Evolutionary conservation across 1,140 invertebrate species (phyloP), one percentile per base, ranked within the genome.

Genomic region (Apolygus lucorum): DNA sequence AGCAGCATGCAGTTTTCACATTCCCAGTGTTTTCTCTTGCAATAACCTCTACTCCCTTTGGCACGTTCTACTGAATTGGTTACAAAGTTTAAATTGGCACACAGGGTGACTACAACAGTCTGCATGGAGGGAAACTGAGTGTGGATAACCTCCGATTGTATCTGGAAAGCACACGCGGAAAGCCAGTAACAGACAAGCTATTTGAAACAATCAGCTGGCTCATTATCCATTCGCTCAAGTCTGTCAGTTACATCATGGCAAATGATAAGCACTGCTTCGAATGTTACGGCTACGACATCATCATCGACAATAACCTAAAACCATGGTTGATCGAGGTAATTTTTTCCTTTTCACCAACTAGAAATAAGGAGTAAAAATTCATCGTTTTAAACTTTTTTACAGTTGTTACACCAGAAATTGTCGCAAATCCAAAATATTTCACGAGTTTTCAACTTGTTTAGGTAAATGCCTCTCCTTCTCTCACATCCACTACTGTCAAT

Each of bases 71-170:
- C n/a, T n/a, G n/a, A n/a, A n/a, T n/a, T n/a, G n/a, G n/a, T n/a
- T n/a, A n/a, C n/a, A n/a, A n/a, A n/a, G n/a, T n/a, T n/a, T n/a
- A n/a, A n/a, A n/a, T n/a, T n/a, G n/a, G n/a, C n/a, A n/a, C n/a
- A n/a, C 68, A 93, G 91, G 91, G 92, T 17, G 95, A 97, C 76
- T 98, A 98, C 75, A 98, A 98, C 78, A 90, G 86, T 73, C 83
- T 96, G 67, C 95, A 98, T 75, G 95, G 95, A 2, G 95, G 95
- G 0, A 98, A 98, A 82, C 87, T 96, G 84, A 94, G 90, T 63
- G 87, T 97, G 1, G 88, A 96, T 76, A 96, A 96, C 82, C 80
- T 98, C 67, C 83, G 91, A 28, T 78, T 96, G 0, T 96, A 93
- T 79, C 81, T 98, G 73, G 93, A 96, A 80, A 92, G 93, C 65